phyloP scores from a whole-genome alignment of 2,888 invertebrate species.

The Caenorhabditis sp. region DNA sequence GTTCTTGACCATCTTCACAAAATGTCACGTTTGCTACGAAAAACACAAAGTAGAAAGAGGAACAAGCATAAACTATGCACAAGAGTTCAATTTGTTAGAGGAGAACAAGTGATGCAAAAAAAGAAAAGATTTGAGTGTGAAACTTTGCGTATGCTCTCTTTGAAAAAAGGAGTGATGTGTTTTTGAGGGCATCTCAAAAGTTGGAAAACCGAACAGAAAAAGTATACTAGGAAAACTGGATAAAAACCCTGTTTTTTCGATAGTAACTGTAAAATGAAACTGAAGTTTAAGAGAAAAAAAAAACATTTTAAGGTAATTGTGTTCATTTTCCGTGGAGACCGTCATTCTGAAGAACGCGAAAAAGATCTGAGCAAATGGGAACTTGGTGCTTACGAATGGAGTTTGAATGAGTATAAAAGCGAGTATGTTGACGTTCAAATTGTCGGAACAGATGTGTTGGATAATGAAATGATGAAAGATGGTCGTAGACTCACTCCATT shows the following conservation, averaged over 20 bases:
- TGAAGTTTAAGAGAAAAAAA: not conserved
- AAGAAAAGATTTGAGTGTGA: no score
- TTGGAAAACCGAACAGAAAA: no score
- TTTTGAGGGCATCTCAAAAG: no score
- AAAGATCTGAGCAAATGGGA: slow-evolving; percentile 64
- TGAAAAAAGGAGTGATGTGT: not conserved
- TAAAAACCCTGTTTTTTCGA: no score
- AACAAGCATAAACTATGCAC: no score
- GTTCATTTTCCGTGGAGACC: slow-evolving; percentile 68
- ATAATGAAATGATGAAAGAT: slow-evolving; percentile 68
- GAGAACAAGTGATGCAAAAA: no score
- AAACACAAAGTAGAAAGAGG: not conserved
- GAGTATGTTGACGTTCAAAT: slow-evolving; percentile 57
- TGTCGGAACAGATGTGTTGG: slow-evolving; percentile 67
- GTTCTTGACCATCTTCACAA: not conserved
- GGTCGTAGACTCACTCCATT: slow-evolving; percentile 65
- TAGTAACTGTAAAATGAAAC: no score
- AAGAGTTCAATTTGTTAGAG: no score
- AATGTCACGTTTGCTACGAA: not conserved
- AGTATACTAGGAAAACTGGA: no score
- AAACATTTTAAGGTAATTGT: slow-evolving; percentile 54
- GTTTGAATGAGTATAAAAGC: slow-evolving; percentile 50
- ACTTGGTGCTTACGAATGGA: slow-evolving; percentile 58
- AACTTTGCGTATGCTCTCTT: no score
- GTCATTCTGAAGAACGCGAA: slow-evolving; percentile 50